Conservation (phyloP, 30 jellyfish, hydroid and myxozoan species). For the Aurelia aurita complex sp. Pacific region DNA sequence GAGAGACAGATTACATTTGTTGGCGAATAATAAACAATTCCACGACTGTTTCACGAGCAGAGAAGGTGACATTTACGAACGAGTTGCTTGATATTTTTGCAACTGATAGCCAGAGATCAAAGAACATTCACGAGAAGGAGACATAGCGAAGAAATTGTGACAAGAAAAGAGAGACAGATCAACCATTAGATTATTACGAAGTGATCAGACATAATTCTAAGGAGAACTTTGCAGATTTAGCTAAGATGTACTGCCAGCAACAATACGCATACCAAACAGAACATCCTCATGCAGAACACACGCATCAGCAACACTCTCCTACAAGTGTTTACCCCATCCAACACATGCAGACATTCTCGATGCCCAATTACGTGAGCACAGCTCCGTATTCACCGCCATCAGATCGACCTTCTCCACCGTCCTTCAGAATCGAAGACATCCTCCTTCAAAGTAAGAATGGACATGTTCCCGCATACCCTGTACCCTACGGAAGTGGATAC, state of each 20-base stretch:
- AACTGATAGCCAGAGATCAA: no score
- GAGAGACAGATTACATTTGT: no score
- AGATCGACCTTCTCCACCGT: conserved; percentile 86
- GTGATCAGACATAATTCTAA: no score
- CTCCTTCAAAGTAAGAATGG: conserved; percentile 75
- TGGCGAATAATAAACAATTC: no score
- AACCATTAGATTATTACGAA: no score
- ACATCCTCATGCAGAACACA: conserved; percentile 63
- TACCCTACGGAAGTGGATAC: conserved; percentile 42
- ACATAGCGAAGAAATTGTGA: no score
- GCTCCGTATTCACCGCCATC: conserved; percentile 64
- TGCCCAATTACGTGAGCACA: conserved; percentile 48
- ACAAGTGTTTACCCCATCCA: conserved; percentile 37
- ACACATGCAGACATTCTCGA: conserved; percentile 22
- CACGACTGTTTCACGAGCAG: no score
- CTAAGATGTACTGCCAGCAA: conserved; percentile 75
- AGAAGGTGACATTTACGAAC: no score
- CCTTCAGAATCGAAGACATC: conserved; percentile 81
- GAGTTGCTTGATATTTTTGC: no score
- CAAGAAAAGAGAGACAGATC: no score
- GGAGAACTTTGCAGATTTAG: background rate
- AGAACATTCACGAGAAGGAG: no score
- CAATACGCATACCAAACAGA: conserved; percentile 63
- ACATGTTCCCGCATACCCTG: conserved; percentile 40
- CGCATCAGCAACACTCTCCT: conserved; percentile 68